phyloP scores from a whole-genome alignment of 2,888 invertebrate species.

The Heliconius charithonia region DNA sequence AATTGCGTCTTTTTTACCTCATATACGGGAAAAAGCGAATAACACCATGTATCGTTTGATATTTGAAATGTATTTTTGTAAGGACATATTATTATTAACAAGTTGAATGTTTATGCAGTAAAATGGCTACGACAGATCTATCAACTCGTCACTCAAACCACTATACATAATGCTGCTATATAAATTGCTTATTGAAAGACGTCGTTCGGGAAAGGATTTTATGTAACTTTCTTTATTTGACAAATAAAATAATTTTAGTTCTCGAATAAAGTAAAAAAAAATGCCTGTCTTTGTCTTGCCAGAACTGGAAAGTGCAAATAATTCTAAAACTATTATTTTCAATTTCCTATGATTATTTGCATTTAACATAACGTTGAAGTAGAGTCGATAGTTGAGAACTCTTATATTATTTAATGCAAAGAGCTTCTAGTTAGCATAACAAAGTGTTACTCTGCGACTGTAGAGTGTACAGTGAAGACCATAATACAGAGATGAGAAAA shows the following conservation, averaged over 20 bases:
- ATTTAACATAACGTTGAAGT: background rate
- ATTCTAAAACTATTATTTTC: background rate
- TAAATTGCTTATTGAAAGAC: background rate
- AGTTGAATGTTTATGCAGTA: background rate
- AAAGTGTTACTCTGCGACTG: conserved; percentile 9
- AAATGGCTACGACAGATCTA: background rate
- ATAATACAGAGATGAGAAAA: conserved; percentile 2
- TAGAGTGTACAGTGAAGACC: background rate
- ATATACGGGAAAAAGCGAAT: background rate
- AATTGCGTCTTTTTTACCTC: no score
- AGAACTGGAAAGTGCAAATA: no score
- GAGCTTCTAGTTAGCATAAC: conserved; percentile 22
- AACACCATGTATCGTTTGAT: background rate
- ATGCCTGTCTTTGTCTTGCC: no score
- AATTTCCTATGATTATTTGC: background rate
- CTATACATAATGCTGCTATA: background rate
- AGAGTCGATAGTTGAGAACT: conserved; percentile 12
- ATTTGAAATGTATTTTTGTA: background rate
- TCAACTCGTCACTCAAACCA: background rate
- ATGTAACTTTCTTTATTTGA: no score
- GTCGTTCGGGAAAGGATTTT: background rate
- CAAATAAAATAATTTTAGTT: no score
- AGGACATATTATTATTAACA: background rate
- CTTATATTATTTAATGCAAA: conserved; percentile 26
- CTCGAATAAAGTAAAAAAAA: no score